These are phyloP conservation scores for Marisa cornuarietis DNA, from an alignment of 1,140 invertebrate species.

Conservation along the genomic window DNA sequence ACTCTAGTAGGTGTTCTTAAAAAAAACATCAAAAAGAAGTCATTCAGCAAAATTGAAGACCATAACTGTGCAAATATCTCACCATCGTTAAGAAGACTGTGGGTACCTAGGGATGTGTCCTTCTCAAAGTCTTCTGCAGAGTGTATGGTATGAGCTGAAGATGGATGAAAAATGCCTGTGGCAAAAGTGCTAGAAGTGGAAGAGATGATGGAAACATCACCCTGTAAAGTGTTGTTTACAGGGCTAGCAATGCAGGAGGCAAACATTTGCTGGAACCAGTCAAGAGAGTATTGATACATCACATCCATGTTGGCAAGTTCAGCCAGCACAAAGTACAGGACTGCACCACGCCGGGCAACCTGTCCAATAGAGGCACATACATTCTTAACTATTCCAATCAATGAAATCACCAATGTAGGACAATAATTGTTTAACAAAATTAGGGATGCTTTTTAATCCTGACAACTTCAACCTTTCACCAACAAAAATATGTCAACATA, in stretches of 20 bases:
- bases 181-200: slow-evolving; percentile 14
- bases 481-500: slow-evolving; percentile 17
- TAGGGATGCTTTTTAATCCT: neutral
- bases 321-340: slow-evolving; percentile 66
- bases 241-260: slow-evolving; percentile 43
- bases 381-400: neutral
- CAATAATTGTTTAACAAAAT: neutral
- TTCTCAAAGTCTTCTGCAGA: slow-evolving; percentile 2
- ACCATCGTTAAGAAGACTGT: neutral
- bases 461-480: neutral
- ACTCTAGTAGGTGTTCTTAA: too few species aligned
- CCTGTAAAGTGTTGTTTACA: slow-evolving; percentile 11
- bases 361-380: slow-evolving; percentile 27
- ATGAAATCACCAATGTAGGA: neutral
- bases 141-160: slow-evolving; percentile 17
- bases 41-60: too few species aligned
- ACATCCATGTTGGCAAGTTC: slow-evolving; percentile 63
- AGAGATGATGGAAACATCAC: neutral
- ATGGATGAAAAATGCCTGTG: slow-evolving; percentile 8
- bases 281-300: slow-evolving; percentile 67
- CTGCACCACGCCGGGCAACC: slow-evolving; percentile 64
- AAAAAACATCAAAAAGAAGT: too few species aligned
- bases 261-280: slow-evolving; percentile 65
- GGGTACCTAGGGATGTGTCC: neutral
- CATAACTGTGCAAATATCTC: too few species aligned